Base-by-base conservation (phyloP, 2,797 vertebrate genomes). In the Helostoma temminkii region DNA sequence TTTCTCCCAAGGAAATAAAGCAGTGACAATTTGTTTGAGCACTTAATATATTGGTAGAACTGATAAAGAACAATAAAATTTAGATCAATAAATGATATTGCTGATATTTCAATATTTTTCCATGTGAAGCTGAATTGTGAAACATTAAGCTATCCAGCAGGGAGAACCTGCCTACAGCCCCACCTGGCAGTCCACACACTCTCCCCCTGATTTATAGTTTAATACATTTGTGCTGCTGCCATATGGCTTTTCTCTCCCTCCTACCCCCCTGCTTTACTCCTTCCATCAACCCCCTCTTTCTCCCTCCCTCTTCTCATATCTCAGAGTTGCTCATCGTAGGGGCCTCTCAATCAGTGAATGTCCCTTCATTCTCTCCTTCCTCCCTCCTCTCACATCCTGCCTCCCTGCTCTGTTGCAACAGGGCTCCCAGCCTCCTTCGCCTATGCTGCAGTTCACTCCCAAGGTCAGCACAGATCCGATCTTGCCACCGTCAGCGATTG, bases 401-500 rank as follows among this genome's bases (percentile, higher is more conserved):
- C 68, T 63, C 74, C 50, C 50, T 3, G 41, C 62, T 63, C 73
- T 53, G 47, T 71, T 80, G 78, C 78, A 82, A 85, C 84, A 80
- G 63, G 58, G 39, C 54, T 63, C 78, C 63, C 66, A 66, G 34
- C 71, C 67, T 71, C 55, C 69, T 76, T 43, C 37, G 74, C 76
- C 76, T 43, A 19, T 74, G 78, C 78, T 61, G 85, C 84, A 84
- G 82, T 86, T 71, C 57, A 82, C 56, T 90, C 89, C 93, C 95
- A 96, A 96, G 96, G 96, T 96, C 93, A 86, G 93, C 83, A 83
- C 85, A 90, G 90, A 91, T 94, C 90, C 86, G 81, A 76, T 94
- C 95, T 94, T 93, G 93, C 94, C 83, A 93, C 90, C 88, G 93
- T 94, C 94, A 94, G 91, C 90, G 34, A 92, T 94, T 84, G 86